Base-by-base conservation (phyloP, 2,797 vertebrate genomes). In the Mormyrops boulengeri region DNA sequence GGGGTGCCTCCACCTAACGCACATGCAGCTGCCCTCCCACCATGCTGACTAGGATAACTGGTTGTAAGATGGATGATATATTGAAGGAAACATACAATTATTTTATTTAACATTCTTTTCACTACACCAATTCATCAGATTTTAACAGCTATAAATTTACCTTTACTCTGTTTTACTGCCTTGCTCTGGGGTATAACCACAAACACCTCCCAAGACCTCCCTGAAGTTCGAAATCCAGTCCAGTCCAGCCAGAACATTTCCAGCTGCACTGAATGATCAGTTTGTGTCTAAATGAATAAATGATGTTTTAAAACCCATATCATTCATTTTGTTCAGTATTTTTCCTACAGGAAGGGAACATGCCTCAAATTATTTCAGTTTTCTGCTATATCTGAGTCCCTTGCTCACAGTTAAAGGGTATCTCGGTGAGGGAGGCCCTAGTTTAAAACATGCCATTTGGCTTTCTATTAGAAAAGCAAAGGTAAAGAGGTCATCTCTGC, bases 81-180 rank as follows among this genome's bases (percentile, higher is more conserved):
- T 50, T 85, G n/a, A 17, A 49, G 50, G 47, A 84, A 44, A 84
- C 80, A 85, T 49, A 50, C n/a, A 84, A 84, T 84, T 85, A 85
- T 26, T 49, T n/a, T 49, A 49, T 49, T 6, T 73, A 26, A 73
- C 66, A 17, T 49, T 26, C 49, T 4, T 85, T 85, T 26, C 44
- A 30, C 82, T 49, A 26, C 82, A 26, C 6, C 47, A 85, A 49
- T 85, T 85, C 34, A 47, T 80, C 38, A n/a, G 9, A 80, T 80
- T 80, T 44, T 80, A 80, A 80, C 38, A 80, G 73, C 73, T 19
- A 80, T 41, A 80, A 80, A 80, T 3, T n/a, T 7, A 44, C 5
- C 19, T 9, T 41, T 34, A 17, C 73, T 85, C 3, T 49, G 12
- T 47, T 85, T 52, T 85, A 85, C n/a, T 85, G 9, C 22, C 44